Evolutionary conservation across 2,888 invertebrate species (phyloP).

Genomic region (Heliconius erato): DNA sequence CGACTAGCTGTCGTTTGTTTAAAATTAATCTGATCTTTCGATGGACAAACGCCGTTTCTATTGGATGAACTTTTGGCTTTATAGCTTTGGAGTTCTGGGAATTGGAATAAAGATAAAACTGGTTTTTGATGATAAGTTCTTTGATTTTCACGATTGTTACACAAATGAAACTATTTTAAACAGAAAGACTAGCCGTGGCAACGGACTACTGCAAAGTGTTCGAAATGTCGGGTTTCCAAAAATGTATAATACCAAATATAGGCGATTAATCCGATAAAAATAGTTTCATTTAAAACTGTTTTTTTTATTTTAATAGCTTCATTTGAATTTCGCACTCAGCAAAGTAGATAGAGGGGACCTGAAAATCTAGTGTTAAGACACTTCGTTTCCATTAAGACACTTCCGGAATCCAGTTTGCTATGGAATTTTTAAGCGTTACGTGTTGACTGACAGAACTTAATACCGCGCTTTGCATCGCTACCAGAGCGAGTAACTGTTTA

Average conservation of each 20-base stretch:
- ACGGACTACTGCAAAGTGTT: too few relatives aligned
- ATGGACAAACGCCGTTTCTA: slow-evolving; percentile 13
- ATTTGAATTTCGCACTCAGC: not conserved
- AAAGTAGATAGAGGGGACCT: not conserved
- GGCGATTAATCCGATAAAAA: too few relatives aligned
- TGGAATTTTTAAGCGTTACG: too few relatives aligned
- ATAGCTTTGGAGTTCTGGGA: not conserved
- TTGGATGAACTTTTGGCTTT: slow-evolving; percentile 17
- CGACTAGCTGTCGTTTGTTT: slow-evolving; percentile 40
- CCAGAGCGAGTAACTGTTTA: too few relatives aligned
- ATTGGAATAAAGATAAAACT: not conserved
- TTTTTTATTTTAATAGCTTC: not conserved
- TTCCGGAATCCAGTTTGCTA: not conserved
- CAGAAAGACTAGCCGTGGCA: too few relatives aligned
- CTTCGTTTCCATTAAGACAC: not conserved
- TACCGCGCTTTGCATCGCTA: too few relatives aligned
- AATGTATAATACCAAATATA: too few relatives aligned
- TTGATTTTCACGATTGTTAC: too few relatives aligned
- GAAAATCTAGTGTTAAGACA: not conserved
- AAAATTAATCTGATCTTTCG: slow-evolving; percentile 41
- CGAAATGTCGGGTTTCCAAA: too few relatives aligned
- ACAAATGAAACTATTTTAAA: too few relatives aligned
- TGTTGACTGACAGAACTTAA: too few relatives aligned
- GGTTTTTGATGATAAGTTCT: too few relatives aligned
- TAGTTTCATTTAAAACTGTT: not conserved